Evolutionary conservation across 2,113 vertebrate genomes (phyloP), one percentile per base, ranked within the genome.

Genomic region (Kryptolebias marmoratus): DNA sequence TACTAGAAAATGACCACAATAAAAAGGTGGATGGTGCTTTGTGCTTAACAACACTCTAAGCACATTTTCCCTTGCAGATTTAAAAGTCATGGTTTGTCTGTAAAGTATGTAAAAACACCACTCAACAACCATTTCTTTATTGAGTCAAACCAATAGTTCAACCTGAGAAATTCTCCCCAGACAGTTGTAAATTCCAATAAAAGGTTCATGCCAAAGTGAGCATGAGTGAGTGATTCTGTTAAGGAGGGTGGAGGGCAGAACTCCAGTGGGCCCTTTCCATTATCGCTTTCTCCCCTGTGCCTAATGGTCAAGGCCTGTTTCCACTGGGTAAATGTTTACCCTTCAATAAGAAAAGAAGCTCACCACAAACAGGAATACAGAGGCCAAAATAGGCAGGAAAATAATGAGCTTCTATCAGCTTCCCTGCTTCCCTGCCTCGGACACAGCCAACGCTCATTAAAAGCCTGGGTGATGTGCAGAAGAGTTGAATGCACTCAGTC

Each of bases 151-250:
- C 73, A 78, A 78, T 71, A 77, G 85, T 82, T 85, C 81, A 89
- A 77, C 82, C 77, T 83, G 63, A 64, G 72, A 67, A 86, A 86
- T 63, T 71, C 54, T 93, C 88, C 88, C 87, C 74, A 68, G 89
- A 90, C 85, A 78, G 82, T 85, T 91, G 84, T 89, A 89, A 92
- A 90, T 92, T 90, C 81, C 83, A 90, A 82, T 93, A 90, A 93
- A 86, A 90, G 87, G 75, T 83, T 90, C 75, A 73, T 64, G 89
- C 85, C 86, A 90, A 89, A 89, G 89, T 86, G 86, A 91, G 84
- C 65, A 42, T 82, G 85, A 93, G 89, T 87, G 87, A 90, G 88
- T 84, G 90, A 86, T 89, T 89, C 86, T 80, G 87, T 85, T 84
- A 88, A 87, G 79, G 78, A 89, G 84, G 82, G 77, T 81, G 79